Conservation (phyloP, 2,797 vertebrate genomes). For the Pelobates cultripes region DNA sequence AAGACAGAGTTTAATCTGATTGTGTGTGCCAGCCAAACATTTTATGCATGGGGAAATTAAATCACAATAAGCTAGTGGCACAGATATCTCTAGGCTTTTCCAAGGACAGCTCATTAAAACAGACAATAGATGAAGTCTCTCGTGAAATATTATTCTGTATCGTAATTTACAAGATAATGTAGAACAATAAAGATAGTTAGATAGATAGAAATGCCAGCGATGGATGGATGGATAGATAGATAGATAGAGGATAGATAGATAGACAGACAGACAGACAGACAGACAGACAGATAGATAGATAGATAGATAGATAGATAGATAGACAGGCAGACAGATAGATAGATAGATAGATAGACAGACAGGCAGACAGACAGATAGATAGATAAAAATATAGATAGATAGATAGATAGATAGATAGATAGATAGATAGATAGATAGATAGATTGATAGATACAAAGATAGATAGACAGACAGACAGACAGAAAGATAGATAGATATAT, state of each 20-base stretch:
- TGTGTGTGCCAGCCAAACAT: not conserved
- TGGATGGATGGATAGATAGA: not conserved
- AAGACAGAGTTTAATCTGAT: slow-evolving; percentile 58
- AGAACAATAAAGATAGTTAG: not conserved
- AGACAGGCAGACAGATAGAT: too few species aligned
- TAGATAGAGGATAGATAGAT: not conserved
- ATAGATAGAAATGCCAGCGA: not conserved
- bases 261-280: not conserved
- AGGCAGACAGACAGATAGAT: too few species aligned
- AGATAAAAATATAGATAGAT: too few species aligned
- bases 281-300: not conserved
- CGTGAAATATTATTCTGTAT: slow-evolving; percentile 54
- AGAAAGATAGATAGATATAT: too few species aligned
- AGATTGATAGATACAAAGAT: too few species aligned
- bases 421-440: too few species aligned
- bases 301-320: not conserved
- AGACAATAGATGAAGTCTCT: slow-evolving; percentile 46
- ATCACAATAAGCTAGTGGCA: slow-evolving; percentile 57
- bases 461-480: too few species aligned
- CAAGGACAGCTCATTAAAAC: slow-evolving; percentile 58
- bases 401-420: too few species aligned
- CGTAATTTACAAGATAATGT: not conserved
- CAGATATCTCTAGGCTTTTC: slow-evolving; percentile 49
- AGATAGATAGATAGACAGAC: too few species aligned
- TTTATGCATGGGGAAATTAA: slow-evolving; percentile 56